Conservation (phyloP, 23 tunicate genomes). For the Trididemnum clinides region DNA sequence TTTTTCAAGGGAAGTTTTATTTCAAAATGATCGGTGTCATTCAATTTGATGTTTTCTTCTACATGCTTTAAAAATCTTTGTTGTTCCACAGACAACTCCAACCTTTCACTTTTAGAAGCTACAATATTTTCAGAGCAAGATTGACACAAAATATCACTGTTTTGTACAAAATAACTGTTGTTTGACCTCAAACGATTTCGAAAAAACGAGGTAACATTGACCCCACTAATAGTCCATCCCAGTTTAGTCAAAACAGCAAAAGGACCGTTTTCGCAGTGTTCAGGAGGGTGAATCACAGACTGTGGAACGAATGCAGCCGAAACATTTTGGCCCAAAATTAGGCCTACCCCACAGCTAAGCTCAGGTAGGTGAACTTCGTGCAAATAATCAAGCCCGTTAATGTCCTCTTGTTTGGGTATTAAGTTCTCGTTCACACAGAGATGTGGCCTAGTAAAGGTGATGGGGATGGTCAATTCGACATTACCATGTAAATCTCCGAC, state of each 20-base stretch:
- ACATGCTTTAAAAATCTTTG: not conserved
- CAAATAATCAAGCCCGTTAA: not conserved
- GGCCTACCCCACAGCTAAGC: not conserved
- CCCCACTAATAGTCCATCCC: not conserved
- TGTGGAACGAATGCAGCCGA: not conserved
- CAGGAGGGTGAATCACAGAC: not conserved
- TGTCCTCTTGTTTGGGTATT: not conserved
- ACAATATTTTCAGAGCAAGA: not conserved
- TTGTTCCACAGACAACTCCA: not conserved
- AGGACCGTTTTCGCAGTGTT: not conserved
- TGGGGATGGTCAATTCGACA: not conserved
- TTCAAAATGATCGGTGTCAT: not conserved
- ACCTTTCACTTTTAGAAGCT: not conserved
- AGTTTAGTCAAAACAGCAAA: not conserved
- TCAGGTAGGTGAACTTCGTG: not conserved
- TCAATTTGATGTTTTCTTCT: not conserved
- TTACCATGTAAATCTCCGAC: not conserved
- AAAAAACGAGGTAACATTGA: not conserved
- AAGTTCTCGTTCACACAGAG: not conserved
- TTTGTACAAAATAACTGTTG: not conserved
- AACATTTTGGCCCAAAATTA: not conserved
- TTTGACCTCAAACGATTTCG: not conserved
- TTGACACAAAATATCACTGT: not conserved
- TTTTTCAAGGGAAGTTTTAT: not conserved
- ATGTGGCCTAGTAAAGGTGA: not conserved